Conservation (phyloP, 2,888 invertebrate species). For the Exocentrus adspersus region DNA sequence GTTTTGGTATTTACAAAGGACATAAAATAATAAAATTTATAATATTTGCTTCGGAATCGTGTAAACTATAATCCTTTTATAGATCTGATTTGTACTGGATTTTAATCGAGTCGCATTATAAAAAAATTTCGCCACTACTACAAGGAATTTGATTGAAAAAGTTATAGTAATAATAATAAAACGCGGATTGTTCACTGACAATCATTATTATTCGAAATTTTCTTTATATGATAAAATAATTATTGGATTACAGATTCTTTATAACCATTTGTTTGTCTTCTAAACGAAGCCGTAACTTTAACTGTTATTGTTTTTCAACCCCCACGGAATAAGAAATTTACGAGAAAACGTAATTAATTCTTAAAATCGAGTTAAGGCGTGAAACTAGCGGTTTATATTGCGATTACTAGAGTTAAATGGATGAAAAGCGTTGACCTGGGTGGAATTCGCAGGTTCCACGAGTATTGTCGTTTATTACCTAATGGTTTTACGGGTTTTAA, state of each 20-base stretch:
- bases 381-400: slow-evolving; percentile 27
- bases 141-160: background rate
- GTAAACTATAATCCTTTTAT: background rate
- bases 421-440: slow-evolving; percentile 29
- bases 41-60: background rate
- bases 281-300: too few species aligned
- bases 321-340: slow-evolving; percentile 10
- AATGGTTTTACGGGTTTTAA: slow-evolving; percentile 8
- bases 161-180: background rate
- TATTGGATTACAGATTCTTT: too few species aligned
- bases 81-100: background rate
- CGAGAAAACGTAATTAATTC: slow-evolving; percentile 27
- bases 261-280: too few species aligned
- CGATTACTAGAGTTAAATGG: slow-evolving; percentile 21
- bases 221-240: background rate
- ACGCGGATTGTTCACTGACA: background rate
- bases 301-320: too few species aligned
- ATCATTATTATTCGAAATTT: background rate
- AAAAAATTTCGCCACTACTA: background rate
- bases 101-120: background rate
- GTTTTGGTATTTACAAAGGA: background rate
- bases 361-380: slow-evolving; percentile 28
- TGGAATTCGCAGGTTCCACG: slow-evolving; percentile 28
- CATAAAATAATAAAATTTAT: slow-evolving; percentile 1
- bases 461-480: slow-evolving; percentile 21